Base-by-base conservation (phyloP, 1,140 invertebrate genomes). In the Rhyacophila brunnea region DNA sequence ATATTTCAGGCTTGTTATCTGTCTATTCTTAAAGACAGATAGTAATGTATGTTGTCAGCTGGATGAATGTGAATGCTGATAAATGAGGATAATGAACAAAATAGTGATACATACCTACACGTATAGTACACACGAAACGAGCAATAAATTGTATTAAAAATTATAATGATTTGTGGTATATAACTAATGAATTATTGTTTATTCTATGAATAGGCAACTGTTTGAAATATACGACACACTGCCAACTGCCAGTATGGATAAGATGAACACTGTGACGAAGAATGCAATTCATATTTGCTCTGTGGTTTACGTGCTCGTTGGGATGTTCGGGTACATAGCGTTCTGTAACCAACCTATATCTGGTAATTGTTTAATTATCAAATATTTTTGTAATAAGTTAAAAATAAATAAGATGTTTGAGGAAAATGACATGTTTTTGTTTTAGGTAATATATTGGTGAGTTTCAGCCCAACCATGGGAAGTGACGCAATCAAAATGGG, bases 161-260 rank as follows among this genome's bases (percentile, higher is more conserved):
- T n/a, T n/a, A n/a, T n/a, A n/a, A n/a, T n/a, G n/a, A n/a, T n/a
- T n/a, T n/a, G n/a, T n/a, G n/a, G n/a, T n/a, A n/a, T n/a, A n/a
- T n/a, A n/a, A n/a, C n/a, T n/a, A n/a, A n/a, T n/a, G n/a, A n/a
- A n/a, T n/a, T n/a, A n/a, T n/a, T n/a, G n/a, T n/a, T n/a, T n/a
- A n/a, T n/a, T n/a, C n/a, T n/a, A 28, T 28, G 74, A 81, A 18
- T 72, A 93, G 91, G 53, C 95, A 98, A 79, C 74, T 98, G 20
- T 98, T 99, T 79, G 91, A 96, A 74, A 90, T 98, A 55, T 98
- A 96, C 72, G 93, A 96, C 65, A 87, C 88, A 6, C 80, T 96
- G 20, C 90, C 92, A 1, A 93, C 93, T 68, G 85, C 90, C 28
- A 91, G 91, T 9, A 71, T 96, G 35, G 91, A 93, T 60, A 91